Conservation (phyloP, 1,140 invertebrate genomes). For the silkworm (Bombyx mori) region ASM3026992v2 NC_085110.1:6861501-6862000, state of each 20-base stretch:
- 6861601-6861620: constrained; percentile 89
- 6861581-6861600: constrained; percentile 86
- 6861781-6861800: no score
- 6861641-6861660: constrained; percentile 85
- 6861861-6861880: constrained; percentile 10
- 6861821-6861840: background rate
- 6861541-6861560: constrained; percentile 84
- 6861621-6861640: constrained; percentile 90
- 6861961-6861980: constrained; percentile 50
- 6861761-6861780: constrained; percentile 1
- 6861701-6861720: constrained; percentile 4
- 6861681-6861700: constrained; percentile 68
- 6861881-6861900: constrained; percentile 11
- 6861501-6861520: constrained; percentile 95
- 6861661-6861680: constrained; percentile 91
- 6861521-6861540: constrained; percentile 91
- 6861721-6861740: background rate
- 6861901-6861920: constrained; percentile 32
- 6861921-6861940: constrained; percentile 51
- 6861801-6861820: no score
- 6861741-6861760: background rate
- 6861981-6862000: constrained; percentile 39
- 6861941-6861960: constrained; percentile 29
- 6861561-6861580: constrained; percentile 79
- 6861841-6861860: constrained; percentile 1